phyloP scores from a whole-genome alignment of 2,113 vertebrate genomes.

The Serinus canaria region DNA sequence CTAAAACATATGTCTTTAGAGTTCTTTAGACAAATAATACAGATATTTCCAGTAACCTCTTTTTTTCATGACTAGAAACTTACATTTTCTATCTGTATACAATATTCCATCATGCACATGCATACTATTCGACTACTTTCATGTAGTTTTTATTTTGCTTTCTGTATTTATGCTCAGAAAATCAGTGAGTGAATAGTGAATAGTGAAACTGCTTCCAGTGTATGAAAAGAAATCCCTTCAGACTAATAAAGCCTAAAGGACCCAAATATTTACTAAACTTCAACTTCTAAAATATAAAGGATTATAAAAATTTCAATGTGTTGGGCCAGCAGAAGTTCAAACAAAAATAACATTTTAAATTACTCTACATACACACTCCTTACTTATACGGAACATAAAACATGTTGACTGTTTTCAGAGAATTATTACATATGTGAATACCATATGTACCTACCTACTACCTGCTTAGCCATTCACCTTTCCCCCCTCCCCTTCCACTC shows the following conservation, averaged over 20 bases:
- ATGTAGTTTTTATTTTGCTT: neutral
- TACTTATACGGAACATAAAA: neutral
- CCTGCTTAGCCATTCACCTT: neutral
- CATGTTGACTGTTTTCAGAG: neutral
- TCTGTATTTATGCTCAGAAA: neutral
- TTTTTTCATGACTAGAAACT: neutral
- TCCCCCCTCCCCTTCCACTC: neutral
- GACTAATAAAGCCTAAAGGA: neutral
- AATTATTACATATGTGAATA: neutral
- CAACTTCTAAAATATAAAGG: neutral
- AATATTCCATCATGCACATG: neutral
- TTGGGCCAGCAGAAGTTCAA: neutral
- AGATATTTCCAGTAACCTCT: neutral
- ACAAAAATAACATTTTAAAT: neutral
- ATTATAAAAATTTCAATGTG: neutral
- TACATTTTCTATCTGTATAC: neutral
- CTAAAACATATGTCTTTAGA: rapidly evolving
- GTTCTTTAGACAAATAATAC: neutral
- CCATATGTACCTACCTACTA: neutral
- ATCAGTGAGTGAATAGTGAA: neutral
- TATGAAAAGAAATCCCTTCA: neutral
- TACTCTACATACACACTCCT: neutral
- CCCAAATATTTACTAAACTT: neutral
- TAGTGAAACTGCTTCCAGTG: neutral
- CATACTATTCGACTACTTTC: neutral